These are phyloP conservation scores for Pseudococcus jackbeardsleyi DNA, from an alignment of 2,888 invertebrate genomes.

Conservation along the genomic window DNA sequence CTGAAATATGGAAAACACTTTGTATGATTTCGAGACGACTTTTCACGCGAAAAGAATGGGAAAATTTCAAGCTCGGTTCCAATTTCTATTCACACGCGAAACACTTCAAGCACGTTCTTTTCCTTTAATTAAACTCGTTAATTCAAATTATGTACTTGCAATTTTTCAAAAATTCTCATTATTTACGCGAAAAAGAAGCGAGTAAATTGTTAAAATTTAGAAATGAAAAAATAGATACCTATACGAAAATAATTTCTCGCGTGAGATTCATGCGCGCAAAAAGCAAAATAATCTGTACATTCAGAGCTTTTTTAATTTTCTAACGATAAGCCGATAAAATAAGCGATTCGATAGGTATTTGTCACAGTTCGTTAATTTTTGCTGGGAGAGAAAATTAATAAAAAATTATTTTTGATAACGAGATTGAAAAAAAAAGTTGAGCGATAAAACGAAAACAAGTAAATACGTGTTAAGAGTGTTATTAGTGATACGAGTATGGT, in stretches of 20 bases:
- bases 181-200: not conserved
- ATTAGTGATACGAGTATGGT: slow-evolving; percentile 6
- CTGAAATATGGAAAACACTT: not conserved
- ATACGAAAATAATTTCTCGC: not conserved
- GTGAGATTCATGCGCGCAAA: not conserved
- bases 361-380: slow-evolving; percentile 1
- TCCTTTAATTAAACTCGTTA: not conserved
- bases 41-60: not conserved
- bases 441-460: not conserved
- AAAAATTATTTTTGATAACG: not conserved
- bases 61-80: not conserved
- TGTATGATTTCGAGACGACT: not conserved
- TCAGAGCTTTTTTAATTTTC: not conserved
- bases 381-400: not conserved
- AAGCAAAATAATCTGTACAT: not conserved
- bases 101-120: not conserved
- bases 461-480: not conserved
- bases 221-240: not conserved
- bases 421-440: not conserved
- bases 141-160: not conserved
- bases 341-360: slow-evolving; percentile 7
- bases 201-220: not conserved
- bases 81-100: not conserved
- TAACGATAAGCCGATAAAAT: not conserved
- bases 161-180: not conserved